These are phyloP conservation scores for Ectemnius continuus DNA, from an alignment of 2,888 invertebrate species.

Conservation along the genomic window DNA sequence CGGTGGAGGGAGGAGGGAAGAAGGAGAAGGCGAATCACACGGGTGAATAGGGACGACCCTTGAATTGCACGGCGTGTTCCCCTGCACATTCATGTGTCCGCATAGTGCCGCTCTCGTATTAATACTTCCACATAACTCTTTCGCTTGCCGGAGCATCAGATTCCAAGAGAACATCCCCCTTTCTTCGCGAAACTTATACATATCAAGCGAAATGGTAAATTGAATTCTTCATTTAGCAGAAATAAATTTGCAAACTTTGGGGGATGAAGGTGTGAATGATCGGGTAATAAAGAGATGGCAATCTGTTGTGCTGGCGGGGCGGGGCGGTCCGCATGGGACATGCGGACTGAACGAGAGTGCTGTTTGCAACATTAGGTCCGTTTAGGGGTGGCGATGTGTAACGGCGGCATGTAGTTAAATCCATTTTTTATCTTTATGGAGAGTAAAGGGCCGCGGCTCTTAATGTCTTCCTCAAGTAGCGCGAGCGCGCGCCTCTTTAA, in stretches of 20 bases:
- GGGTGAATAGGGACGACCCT: constrained; percentile 54
- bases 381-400: constrained; percentile 3
- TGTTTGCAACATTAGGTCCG: constrained; percentile 14
- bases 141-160: background rate
- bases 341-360: background rate
- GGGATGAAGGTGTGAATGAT: no score
- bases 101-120: constrained; percentile 21
- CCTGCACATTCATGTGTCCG: constrained; percentile 25
- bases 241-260: no score
- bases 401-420: constrained; percentile 29
- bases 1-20: constrained; percentile 26
- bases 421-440: constrained; percentile 55
- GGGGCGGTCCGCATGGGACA: no score
- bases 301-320: background rate
- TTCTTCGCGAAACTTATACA: no score
- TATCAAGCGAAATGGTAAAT: no score
- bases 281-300: no score
- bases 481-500: constrained; percentile 47
- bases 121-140: constrained; percentile 28
- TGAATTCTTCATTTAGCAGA: no score
- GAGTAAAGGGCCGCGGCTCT: constrained; percentile 21
- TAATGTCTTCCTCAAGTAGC: constrained; percentile 48
- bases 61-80: constrained; percentile 24
- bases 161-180: no score
- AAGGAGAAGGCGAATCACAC: constrained; percentile 55